These are phyloP conservation scores for Stenolophus ochropezus DNA, from an alignment of 2,888 invertebrate species.

Conservation along the genomic window DNA sequence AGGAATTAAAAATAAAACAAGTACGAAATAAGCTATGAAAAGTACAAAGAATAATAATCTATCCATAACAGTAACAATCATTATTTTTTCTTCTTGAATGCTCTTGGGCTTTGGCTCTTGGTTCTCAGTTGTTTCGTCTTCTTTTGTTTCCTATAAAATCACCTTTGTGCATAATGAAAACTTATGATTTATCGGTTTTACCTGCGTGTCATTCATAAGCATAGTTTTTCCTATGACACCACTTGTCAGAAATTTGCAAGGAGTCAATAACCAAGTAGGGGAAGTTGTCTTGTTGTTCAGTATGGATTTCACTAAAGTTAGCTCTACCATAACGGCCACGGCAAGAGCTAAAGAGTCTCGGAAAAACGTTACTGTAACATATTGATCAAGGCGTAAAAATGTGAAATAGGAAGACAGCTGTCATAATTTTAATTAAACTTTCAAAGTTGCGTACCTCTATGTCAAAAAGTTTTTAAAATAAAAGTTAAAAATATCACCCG, in stretches of 20 bases:
- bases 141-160: conserved; percentile 31
- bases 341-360: conserved; percentile 40
- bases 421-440: background rate
- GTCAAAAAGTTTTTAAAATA: background rate
- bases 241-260: conserved; percentile 35
- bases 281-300: background rate
- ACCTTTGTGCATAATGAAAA: background rate
- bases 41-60: conserved; percentile 32
- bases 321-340: conserved; percentile 33
- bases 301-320: conserved; percentile 35
- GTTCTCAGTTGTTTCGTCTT: conserved; percentile 34
- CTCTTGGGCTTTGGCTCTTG: conserved; percentile 33
- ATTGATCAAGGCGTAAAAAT: background rate
- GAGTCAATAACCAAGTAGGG: conserved; percentile 21
- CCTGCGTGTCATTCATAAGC: background rate
- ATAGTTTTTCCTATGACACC: conserved; percentile 25
- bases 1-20: conserved; percentile 33
- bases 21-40: conserved; percentile 34
- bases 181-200: background rate
- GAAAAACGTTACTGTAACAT: conserved; percentile 47
- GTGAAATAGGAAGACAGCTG: background rate
- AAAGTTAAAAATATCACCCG: background rate
- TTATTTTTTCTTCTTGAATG: background rate
- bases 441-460: background rate
- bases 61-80: conserved; percentile 49